Evolutionary conservation across 2,113 vertebrate genomes (phyloP), one percentile per base, ranked within the genome.

Genomic region (Rhizomys pruinosus): DNA sequence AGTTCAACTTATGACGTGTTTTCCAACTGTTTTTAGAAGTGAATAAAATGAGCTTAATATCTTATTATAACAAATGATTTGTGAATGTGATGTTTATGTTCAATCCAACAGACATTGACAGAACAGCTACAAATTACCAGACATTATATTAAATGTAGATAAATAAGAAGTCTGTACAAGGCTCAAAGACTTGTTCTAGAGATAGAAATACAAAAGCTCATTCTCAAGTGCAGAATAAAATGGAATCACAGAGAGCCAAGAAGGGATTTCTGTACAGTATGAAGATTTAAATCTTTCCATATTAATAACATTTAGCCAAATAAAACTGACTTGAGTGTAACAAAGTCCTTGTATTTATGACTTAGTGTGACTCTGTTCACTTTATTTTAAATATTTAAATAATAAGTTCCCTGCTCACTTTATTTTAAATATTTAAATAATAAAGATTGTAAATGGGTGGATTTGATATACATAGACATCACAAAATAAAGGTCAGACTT

Each of bases 161-260:
- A 87, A 94, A 94, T 91, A 87, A 78, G 89, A n/a, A 63, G 34
- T 27, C 88, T 57, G 4, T 82, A 47, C 17, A 94, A 86, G 44
- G 20, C 87, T 91, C 87, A 64, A 81, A 84, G n/a, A 29, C 84
- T 92, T 92, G 55, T 66, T 90, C 39, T 63, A 55, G 39, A 92
- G n/a, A 55, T 76, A 95, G 69, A 96, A 89, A 91, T 12, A 64
- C 76, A 93, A 68, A 95, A 80, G 90, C 37, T 89, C 74, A 89
- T 95, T 89, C 89, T 94, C 85, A 90, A 87, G 39, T 79, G 3
- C 42, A 74, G 74, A 79, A 63, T 44, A 29, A 95, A 93, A 74
- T 76, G 32, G 44, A 73, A 91, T 72, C 68, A 91, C 39, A 69
- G 72, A 84, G 91, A 89, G 22, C 63, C 72, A 68, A 81, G n/a